These are phyloP conservation scores for Coreoperca whiteheadi DNA, from an alignment of 2,113 vertebrate genomes.

Conservation along the genomic window DNA sequence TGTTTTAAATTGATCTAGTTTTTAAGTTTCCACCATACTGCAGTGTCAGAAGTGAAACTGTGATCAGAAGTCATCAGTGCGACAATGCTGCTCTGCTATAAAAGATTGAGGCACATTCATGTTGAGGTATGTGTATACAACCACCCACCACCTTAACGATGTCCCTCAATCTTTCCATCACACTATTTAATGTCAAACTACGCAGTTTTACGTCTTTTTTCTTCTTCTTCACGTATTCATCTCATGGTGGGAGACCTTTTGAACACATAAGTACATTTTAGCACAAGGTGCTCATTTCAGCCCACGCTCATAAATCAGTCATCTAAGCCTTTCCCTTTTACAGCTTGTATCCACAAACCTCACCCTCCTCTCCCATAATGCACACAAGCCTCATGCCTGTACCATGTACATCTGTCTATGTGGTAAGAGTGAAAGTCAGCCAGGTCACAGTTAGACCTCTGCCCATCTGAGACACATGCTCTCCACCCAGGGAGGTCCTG, in stretches of 20 bases:
- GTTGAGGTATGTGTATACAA: not conserved
- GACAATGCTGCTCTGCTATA: not conserved
- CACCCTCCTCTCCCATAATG: constrained; percentile 11
- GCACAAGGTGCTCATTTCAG: not conserved
- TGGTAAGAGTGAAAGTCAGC: constrained; percentile 66
- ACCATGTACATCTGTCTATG: constrained; percentile 50
- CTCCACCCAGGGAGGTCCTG: constrained; percentile 63
- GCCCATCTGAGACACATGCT: constrained; percentile 64
- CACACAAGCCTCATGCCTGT: constrained; percentile 1
- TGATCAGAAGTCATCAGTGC: not conserved
- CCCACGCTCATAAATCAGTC: constrained; percentile 26
- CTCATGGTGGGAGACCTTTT: not conserved
- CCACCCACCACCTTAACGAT: not conserved
- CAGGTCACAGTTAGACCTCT: constrained; percentile 67
- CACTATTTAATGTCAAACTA: not conserved
- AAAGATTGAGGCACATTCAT: not conserved
- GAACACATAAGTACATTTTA: not conserved
- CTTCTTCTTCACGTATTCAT: not conserved
- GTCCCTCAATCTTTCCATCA: not conserved
- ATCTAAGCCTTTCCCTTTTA: constrained; percentile 5
- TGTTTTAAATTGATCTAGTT: not conserved
- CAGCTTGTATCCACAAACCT: constrained; percentile 22
- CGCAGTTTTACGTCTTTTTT: not conserved
- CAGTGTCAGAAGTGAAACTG: not conserved
- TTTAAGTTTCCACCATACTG: no score